Conservation (phyloP, 2,888 invertebrate species). For the Acrocera orbiculus region DNA sequence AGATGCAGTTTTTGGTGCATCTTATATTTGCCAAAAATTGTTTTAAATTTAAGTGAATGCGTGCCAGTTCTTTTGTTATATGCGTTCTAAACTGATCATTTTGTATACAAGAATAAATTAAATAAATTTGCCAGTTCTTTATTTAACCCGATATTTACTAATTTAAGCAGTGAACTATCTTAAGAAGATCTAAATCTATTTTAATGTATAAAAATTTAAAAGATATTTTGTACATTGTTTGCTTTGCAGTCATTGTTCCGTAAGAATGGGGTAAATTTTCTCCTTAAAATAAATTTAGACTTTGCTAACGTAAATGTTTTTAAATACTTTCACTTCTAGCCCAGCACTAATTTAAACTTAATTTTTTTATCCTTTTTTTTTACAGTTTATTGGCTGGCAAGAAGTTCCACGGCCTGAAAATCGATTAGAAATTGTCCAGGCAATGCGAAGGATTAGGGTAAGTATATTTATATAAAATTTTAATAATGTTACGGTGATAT, state of each 20-base stretch:
- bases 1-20: too few species aligned
- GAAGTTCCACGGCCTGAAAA: conserved; percentile 93
- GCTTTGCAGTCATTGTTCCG: conserved; percentile 7
- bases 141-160: conserved; percentile 5
- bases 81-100: not conserved
- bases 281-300: conserved; percentile 3
- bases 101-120: conserved; percentile 3
- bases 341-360: conserved; percentile 3
- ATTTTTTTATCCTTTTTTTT: conserved; percentile 26
- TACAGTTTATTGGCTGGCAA: conserved; percentile 95
- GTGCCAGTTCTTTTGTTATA: conserved; percentile 6
- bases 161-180: conserved; percentile 5
- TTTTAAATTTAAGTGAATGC: too few species aligned
- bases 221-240: not conserved
- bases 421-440: conserved; percentile 95
- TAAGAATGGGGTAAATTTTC: conserved; percentile 5
- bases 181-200: conserved; percentile 6
- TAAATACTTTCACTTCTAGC: conserved; percentile 7
- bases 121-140: conserved; percentile 3
- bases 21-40: too few species aligned
- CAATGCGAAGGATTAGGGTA: conserved; percentile 95
- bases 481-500: not conserved
- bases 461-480: conserved; percentile 30
- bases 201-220: not conserved
- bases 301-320: conserved; percentile 3